phyloP scores from a whole-genome alignment of 2,113 vertebrate genomes.

The Cariama cristata region DNA sequence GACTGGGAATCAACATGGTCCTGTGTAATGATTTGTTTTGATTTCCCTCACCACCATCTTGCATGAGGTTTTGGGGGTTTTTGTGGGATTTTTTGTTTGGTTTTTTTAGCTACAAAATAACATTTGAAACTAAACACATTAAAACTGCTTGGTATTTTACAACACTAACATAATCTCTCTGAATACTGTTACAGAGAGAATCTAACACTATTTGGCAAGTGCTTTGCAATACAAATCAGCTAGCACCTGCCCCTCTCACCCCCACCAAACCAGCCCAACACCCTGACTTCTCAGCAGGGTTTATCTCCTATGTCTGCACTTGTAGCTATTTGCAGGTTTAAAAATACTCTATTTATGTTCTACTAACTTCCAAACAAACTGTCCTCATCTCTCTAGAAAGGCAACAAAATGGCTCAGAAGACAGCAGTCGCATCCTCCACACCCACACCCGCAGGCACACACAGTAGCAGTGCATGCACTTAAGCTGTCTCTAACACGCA shows the following conservation, averaged over 20 bases:
- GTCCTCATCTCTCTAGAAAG: constrained; percentile 54
- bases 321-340: constrained; percentile 24
- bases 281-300: background rate
- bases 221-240: background rate
- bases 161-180: background rate
- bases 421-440: constrained; percentile 60
- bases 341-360: constrained; percentile 39
- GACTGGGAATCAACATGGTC: background rate
- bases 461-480: constrained; percentile 42
- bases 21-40: background rate
- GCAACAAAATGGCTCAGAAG: constrained; percentile 49
- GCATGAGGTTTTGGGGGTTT: background rate
- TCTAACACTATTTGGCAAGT: background rate
- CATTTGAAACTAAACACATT: background rate
- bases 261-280: background rate
- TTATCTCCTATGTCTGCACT: background rate
- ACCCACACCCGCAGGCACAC: constrained; percentile 4
- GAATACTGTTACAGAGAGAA: background rate
- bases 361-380: constrained; percentile 61
- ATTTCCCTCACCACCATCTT: background rate
- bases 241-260: fast-evolving
- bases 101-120: background rate
- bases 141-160: background rate
- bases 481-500: constrained; percentile 62
- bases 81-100: background rate